Evolutionary conservation across 1,140 invertebrate genomes (phyloP).

Genomic region (Armadillidium nasatum): DNA sequence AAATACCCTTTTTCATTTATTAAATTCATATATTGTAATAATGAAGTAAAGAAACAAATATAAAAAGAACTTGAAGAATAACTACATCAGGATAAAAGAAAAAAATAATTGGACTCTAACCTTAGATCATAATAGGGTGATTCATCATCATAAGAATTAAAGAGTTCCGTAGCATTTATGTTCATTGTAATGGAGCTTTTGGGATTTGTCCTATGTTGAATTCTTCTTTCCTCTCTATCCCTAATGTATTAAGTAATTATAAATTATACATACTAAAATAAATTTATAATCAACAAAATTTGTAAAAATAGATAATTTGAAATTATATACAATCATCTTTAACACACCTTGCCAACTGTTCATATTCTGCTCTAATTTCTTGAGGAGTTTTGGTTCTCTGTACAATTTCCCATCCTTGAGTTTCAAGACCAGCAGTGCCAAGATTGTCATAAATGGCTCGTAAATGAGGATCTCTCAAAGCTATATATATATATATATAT

Average conservation of each 20-base stretch:
- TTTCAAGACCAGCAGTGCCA: conserved; percentile 73
- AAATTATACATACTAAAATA: no score
- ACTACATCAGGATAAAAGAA: no score
- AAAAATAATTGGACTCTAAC: conserved; percentile 30
- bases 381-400: conserved; percentile 81
- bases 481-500: conserved; percentile 51
- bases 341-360: conserved; percentile 62
- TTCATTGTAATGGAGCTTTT: conserved; percentile 77
- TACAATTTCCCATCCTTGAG: conserved; percentile 87
- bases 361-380: conserved; percentile 92
- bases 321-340: no score
- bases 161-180: conserved; percentile 89
- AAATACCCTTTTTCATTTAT: no score
- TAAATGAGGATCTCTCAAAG: conserved; percentile 69
- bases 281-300: no score
- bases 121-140: conserved; percentile 59
- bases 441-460: conserved; percentile 75
- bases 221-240: conserved; percentile 72
- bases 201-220: conserved; percentile 85
- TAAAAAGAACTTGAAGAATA: no score
- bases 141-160: conserved; percentile 60
- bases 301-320: no score
- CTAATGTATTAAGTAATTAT: conserved; percentile 44
- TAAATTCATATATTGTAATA: no score
- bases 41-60: no score